Evolutionary conservation across 2,888 invertebrate genomes (phyloP).

Genomic region (Lamellibrachia satsuma): DNA sequence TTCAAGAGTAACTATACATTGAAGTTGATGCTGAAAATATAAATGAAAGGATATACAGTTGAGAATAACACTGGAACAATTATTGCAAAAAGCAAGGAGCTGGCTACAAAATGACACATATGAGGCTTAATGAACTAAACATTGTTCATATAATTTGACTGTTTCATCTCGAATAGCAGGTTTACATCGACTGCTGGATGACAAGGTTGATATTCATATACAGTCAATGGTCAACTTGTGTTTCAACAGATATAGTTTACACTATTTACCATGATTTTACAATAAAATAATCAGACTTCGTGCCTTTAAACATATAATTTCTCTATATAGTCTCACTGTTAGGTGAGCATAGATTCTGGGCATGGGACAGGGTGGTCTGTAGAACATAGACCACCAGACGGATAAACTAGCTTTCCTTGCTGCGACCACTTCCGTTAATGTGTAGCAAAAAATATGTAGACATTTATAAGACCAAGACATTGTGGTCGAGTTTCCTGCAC

Average conservation of each 20-base stretch:
- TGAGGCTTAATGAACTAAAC: too few relatives aligned
- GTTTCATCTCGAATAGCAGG: too few relatives aligned
- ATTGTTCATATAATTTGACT: too few relatives aligned
- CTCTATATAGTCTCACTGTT: not conserved
- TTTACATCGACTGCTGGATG: too few relatives aligned
- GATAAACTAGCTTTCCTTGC: not conserved
- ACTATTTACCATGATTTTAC: not conserved
- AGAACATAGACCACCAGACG: not conserved
- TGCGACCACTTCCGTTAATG: not conserved
- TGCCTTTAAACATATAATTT: not conserved
- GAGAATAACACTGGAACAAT: too few relatives aligned
- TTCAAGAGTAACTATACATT: too few relatives aligned
- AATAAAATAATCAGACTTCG: not conserved
- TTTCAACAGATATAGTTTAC: not conserved
- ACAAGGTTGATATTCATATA: not conserved
- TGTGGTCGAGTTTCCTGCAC: not conserved
- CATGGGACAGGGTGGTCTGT: not conserved
- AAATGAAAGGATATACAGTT: too few relatives aligned
- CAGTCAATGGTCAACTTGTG: not conserved
- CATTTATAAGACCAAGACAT: constrained; percentile 6
- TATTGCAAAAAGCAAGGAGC: too few relatives aligned
- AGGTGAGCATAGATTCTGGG: not conserved
- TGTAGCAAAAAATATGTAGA: not conserved
- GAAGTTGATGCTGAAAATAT: too few relatives aligned
- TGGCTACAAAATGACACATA: too few relatives aligned